Base-by-base conservation (phyloP, 2,888 invertebrate species). In the Unio pictorum region DNA sequence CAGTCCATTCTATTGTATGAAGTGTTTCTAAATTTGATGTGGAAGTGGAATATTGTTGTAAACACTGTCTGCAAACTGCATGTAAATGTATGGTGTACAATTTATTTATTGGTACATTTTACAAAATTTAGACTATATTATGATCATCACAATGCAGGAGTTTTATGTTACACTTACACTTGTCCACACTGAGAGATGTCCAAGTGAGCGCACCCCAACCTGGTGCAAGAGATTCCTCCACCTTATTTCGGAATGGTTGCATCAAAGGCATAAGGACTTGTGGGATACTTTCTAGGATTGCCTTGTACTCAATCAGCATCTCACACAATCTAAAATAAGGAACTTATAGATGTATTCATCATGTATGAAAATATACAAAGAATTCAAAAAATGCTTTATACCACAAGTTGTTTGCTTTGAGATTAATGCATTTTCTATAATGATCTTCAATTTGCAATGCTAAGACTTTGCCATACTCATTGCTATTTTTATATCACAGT, bases 241-340 rank as follows among this genome's bases (percentile, higher is more conserved):
- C 92, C n/a, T 94, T 93, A 55, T 96, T 94, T 74, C 96, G 92
- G 91, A 96, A 97, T 0, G 97, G 97, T 66, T 97, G 92, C 88
- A 98, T 94, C 68, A 98, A 91, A 28, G 97, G 96, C n/a, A 96
- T 92, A 3, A 98, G 94, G 91, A 96, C 96, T 58, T 94, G 91
- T 87, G 96, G 87, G 34, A 91, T 89, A 23, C 81, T 81, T 1
- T 76, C 79, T 60, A 84, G 74, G 65, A 90, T 87, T 6, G 82
- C 72, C 60, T 85, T 81, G 74, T 90, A 90, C 64, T 90, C 88
- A 23, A 80, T 75, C 73, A 91, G 78, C 84, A 91, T 87, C 75
- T 90, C 89, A 77, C 86, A 81, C 68, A 89, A 74, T 18, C 89
- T 89, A 78, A 1, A 80, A 73, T 45, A 45, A 45, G 45, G 45